Conservation (phyloP, 2,888 invertebrate species). For the Papilio elwesi region DNA sequence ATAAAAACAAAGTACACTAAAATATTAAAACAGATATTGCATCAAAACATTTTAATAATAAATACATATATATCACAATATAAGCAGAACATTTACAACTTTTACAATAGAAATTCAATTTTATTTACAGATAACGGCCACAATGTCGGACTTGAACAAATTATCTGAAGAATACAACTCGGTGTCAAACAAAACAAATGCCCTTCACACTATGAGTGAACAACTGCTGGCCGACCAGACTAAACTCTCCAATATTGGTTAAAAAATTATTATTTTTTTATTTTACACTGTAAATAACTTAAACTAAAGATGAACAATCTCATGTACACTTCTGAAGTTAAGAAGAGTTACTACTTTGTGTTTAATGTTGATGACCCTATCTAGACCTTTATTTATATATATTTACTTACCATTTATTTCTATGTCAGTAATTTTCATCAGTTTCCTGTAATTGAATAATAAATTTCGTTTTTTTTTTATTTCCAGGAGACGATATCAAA, state of each 20-base stretch:
- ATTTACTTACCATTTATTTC: background rate
- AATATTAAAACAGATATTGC: too few species aligned
- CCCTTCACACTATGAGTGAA: constrained; percentile 95
- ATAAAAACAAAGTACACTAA: too few species aligned
- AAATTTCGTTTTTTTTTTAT: constrained; percentile 3
- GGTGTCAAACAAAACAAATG: constrained; percentile 96
- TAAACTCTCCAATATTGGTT: constrained; percentile 90
- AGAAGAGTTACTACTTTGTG: too few species aligned
- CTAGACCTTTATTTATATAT: too few species aligned
- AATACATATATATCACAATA: background rate
- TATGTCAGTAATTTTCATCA: background rate
- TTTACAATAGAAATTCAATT: background rate
- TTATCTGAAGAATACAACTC: constrained; percentile 91
- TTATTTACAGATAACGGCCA: constrained; percentile 84
- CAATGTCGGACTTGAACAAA: constrained; percentile 88
- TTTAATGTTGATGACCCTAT: too few species aligned
- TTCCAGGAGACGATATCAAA: constrained; percentile 87
- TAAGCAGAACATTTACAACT: too few species aligned
- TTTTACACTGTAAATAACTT: too few species aligned
- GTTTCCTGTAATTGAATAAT: background rate
- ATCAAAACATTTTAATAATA: too few species aligned
- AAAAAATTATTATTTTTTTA: constrained; percentile 10
- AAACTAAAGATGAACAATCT: too few species aligned
- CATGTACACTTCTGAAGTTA: too few species aligned
- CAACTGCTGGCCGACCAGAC: constrained; percentile 95